Conservation (phyloP, 2,113 vertebrate genomes). For the Seriola dumerili region DNA sequence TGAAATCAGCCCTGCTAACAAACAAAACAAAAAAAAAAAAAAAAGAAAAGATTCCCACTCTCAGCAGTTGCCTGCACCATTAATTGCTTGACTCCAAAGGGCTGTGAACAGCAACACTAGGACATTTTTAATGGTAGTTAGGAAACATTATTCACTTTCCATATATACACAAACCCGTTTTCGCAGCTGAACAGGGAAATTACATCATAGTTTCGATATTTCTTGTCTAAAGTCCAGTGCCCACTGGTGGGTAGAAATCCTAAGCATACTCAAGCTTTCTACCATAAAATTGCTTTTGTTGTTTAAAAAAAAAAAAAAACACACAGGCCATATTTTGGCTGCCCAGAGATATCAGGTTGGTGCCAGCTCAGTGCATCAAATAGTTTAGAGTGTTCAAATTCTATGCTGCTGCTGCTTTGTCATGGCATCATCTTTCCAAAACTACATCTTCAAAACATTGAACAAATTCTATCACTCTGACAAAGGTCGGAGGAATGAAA, state of each 20-base stretch:
- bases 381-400: background rate
- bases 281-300: background rate
- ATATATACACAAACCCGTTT: background rate
- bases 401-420: background rate
- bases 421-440: constrained; percentile 9
- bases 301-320: background rate
- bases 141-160: background rate
- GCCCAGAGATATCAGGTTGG: constrained; percentile 24
- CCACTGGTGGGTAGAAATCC: background rate
- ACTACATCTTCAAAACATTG: background rate
- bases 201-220: background rate
- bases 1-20: constrained; percentile 41
- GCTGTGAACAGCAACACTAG: constrained; percentile 17
- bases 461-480: background rate
- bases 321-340: background rate
- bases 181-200: constrained; percentile 6
- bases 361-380: constrained; percentile 7
- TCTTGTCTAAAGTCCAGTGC: background rate
- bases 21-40: background rate
- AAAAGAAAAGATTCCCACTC: constrained; percentile 6
- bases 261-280: background rate
- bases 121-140: constrained; percentile 19
- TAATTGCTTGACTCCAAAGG: constrained; percentile 23
- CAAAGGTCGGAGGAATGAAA: constrained; percentile 20
- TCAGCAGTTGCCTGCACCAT: constrained; percentile 21